These are phyloP conservation scores for Heteromormyrus szaboi DNA, from an alignment of 2,797 vertebrate species.

Conservation along the genomic window DNA sequence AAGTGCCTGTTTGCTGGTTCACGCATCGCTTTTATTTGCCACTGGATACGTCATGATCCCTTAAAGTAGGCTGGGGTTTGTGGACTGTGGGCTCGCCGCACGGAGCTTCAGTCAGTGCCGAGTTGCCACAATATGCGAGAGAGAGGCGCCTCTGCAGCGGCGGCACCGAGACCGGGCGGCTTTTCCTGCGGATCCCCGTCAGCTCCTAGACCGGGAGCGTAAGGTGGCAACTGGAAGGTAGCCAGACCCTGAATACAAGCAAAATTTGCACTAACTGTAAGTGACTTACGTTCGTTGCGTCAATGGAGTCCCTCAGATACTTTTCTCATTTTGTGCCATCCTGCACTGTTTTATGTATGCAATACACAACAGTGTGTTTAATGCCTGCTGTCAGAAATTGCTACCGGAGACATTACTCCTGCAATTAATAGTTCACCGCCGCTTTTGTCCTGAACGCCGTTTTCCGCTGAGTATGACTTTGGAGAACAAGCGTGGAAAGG, in stretches of 20 bases:
- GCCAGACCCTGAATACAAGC: neutral
- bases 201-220: neutral
- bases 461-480: constrained; percentile 58
- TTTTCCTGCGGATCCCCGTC: neutral
- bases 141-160: constrained; percentile 3
- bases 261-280: neutral
- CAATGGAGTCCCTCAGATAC: constrained; percentile 25
- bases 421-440: constrained; percentile 7
- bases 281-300: neutral
- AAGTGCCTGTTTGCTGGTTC: neutral
- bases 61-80: constrained; percentile 20
- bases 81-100: constrained; percentile 24
- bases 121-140: constrained; percentile 35
- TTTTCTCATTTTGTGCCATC: neutral
- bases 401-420: constrained; percentile 22
- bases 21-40: constrained; percentile 27
- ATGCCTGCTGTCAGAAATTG: constrained; percentile 20
- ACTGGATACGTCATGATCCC: constrained; percentile 35
- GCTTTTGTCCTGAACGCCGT: constrained; percentile 12
- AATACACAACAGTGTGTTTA: neutral
- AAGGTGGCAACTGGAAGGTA: neutral
- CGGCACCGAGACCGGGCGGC: constrained; percentile 13
- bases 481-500: constrained; percentile 57
- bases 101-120: constrained; percentile 24
- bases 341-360: neutral